A percentile compares a stretch with the other conserved stretches of the same genome.
These are phyloP conservation scores for Trochalopteron elliotii DNA, from an alignment of 2,113 vertebrate species.

Conservation along the genomic window DNA sequence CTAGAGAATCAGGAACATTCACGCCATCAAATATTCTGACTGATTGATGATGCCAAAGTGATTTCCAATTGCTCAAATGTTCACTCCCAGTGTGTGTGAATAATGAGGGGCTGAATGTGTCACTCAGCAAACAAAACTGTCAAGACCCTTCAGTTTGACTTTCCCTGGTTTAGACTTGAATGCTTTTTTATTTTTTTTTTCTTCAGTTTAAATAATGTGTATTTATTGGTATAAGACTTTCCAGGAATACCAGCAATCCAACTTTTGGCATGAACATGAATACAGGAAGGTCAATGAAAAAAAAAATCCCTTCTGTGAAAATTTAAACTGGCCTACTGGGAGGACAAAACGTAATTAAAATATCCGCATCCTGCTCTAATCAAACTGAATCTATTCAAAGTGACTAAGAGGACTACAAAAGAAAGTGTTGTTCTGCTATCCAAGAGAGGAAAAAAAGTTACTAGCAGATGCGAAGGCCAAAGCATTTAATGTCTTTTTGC, in stretches of 20 bases:
- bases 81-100: background rate
- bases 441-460: background rate
- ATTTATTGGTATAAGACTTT: background rate
- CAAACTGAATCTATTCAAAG: background rate
- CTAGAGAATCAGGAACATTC: background rate
- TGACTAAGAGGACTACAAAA: background rate
- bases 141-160: background rate
- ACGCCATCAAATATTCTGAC: background rate
- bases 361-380: background rate
- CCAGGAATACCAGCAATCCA: background rate
- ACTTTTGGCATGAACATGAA: background rate
- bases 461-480: background rate
- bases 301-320: background rate
- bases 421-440: background rate
- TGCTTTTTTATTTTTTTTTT: background rate
- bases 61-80: background rate
- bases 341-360: background rate
- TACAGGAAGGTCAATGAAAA: background rate
- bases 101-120: background rate
- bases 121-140: background rate
- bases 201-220: background rate
- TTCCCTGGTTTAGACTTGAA: background rate
- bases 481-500: background rate
- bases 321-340: background rate
- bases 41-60: background rate